A percentile compares a stretch with the other conserved stretches of the same genome.
Evolutionary conservation across 2,797 vertebrate genomes (phyloP).

Genomic region (Chelon auratus): DNA sequence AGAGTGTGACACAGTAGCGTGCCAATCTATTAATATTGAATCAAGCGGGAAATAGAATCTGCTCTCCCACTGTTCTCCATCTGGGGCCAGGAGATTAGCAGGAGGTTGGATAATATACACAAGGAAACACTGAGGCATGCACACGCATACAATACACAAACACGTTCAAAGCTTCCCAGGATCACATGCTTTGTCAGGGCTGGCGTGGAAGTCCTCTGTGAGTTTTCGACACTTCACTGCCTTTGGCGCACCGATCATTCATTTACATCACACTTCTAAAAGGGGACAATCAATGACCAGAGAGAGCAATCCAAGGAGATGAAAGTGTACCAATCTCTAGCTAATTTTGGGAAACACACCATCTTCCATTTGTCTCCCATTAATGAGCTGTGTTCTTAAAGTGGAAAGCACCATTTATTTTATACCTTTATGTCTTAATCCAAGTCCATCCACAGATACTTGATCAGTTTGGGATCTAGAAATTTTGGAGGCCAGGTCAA

Average conservation of each 20-base stretch:
- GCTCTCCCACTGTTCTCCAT: conserved; percentile 64
- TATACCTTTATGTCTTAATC: background rate
- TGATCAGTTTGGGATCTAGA: too few species aligned
- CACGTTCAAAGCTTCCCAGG: background rate
- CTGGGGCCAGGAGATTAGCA: conserved; percentile 61
- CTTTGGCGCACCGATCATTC: conserved; percentile 1
- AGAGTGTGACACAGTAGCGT: conserved; percentile 49
- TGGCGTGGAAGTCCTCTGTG: conserved; percentile 11
- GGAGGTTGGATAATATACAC: conserved; percentile 35
- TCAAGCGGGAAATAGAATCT: conserved; percentile 76
- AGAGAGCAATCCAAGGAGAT: conserved; percentile 37
- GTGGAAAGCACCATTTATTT: conserved; percentile 6
- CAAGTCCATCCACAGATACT: background rate
- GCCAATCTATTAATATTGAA: conserved; percentile 78
- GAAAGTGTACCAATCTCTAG: conserved; percentile 19
- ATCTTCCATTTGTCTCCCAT: conserved; percentile 28
- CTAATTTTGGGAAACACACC: conserved; percentile 5
- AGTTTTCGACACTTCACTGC: conserved; percentile 33
- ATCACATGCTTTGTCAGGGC: conserved; percentile 25
- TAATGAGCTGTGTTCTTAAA: conserved; percentile 2
- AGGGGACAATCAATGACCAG: background rate
- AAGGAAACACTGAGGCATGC: conserved; percentile 7
- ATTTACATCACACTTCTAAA: conserved; percentile 28
- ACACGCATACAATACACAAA: background rate
- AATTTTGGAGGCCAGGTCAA: too few species aligned